phyloP scores from a whole-genome alignment of 2,888 invertebrate genomes.

The Boloria selene region DNA sequence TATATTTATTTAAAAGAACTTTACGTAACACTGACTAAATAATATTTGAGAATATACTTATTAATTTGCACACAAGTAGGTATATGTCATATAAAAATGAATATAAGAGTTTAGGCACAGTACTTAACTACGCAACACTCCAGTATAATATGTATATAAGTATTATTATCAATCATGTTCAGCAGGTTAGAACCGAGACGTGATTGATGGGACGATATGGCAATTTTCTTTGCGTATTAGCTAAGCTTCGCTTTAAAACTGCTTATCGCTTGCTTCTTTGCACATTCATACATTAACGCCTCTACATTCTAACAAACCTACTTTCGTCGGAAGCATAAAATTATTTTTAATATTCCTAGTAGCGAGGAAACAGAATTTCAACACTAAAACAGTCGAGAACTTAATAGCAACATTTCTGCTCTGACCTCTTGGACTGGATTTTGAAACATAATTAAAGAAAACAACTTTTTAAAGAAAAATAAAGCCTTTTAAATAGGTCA shows the following conservation, averaged over 20 bases:
- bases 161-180: constrained; percentile 47
- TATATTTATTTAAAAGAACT: too few species aligned
- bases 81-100: too few species aligned
- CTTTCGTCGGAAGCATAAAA: constrained; percentile 10
- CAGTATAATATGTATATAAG: constrained; percentile 45
- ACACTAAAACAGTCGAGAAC: constrained; percentile 12
- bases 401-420: constrained; percentile 29
- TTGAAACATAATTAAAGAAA: constrained; percentile 26
- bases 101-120: constrained; percentile 29
- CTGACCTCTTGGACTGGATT: constrained; percentile 29
- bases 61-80: background rate
- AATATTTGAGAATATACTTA: background rate
- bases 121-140: constrained; percentile 33
- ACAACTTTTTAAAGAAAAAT: constrained; percentile 28
- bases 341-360: constrained; percentile 11
- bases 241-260: constrained; percentile 55
- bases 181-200: constrained; percentile 42
- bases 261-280: constrained; percentile 49
- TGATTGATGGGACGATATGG: constrained; percentile 59
- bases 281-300: constrained; percentile 26
- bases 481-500: constrained; percentile 29
- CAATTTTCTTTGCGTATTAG: constrained; percentile 56
- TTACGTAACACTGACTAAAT: background rate
- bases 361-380: constrained; percentile 13
- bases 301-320: constrained; percentile 15